Base-by-base conservation (phyloP, 2,888 invertebrate genomes). In the Melanchra persicariae region DNA sequence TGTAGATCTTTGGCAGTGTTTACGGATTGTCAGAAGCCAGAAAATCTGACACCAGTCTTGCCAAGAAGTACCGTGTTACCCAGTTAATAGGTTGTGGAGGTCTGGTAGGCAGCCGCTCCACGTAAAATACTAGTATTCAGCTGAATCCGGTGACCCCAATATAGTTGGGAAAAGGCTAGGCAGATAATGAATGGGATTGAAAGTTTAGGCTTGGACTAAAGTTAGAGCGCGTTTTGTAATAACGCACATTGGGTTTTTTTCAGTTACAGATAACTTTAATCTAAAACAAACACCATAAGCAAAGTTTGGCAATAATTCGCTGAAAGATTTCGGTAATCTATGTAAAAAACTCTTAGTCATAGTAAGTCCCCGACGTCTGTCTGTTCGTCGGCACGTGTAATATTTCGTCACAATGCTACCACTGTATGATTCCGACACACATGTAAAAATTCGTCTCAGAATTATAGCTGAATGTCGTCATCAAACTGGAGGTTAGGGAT, bases 331-430 rank as follows among this genome's bases (percentile, higher is more conserved):
- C 15, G 47, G 17, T 12, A 12, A 43, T 75, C 24, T 55, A 43
- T 47, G 7, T 22, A 47, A 66, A 72, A n/a, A 19, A 24, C 45
- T n/a, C 0, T 52, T n/a, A 75, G 76, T 75, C 66, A 72, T 19
- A 24, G n/a, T 37, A n/a, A 45, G 24, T 24, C n/a, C 17, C 52
- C 52, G 15, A 19, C 17, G 19, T 52, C 19, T 54, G 47, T 62
- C 3, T 78, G 17, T 49, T n/a, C 17, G 22, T 30, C 43, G 40
- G 17, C 64, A 64, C 59, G 24, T 76, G 76, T 66, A n/a, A n/a
- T n/a, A 49, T 43, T 47, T 22, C 40, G 34, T 67, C 54, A 75
- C 54, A 54, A 1, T 61, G 17, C 69, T 37, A 10, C 15, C 43
- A 34, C 52, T 52, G 19, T 43, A 47, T 26, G 6, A 5, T 22